Percentiles rank a stretch among this genome's conserved stretches.
These are phyloP conservation scores for Perdita meconis DNA, from an alignment of 2,888 invertebrate species.

Conservation along the genomic window DNA sequence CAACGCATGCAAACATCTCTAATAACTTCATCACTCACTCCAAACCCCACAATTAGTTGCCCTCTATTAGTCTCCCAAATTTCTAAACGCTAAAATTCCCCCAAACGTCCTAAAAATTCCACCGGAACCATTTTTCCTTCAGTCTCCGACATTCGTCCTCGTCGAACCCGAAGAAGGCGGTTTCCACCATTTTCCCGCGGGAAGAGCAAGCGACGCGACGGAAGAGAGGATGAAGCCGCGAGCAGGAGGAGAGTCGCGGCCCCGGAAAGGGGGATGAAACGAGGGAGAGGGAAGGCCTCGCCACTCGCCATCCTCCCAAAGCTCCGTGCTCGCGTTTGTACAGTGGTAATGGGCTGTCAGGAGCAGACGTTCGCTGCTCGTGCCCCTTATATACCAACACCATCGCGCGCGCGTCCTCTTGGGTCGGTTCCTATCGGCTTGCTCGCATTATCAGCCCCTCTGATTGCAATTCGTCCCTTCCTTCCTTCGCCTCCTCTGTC, in stretches of 20 bases:
- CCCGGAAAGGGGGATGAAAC: constrained; percentile 42
- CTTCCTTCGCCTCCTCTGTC: constrained; percentile 16
- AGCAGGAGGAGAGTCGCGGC: constrained; percentile 20
- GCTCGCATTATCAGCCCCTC: constrained; percentile 56
- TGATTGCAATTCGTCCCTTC: constrained; percentile 12
- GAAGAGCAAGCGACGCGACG: constrained; percentile 30
- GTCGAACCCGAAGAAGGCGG: constrained; percentile 7
- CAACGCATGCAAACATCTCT: no score
- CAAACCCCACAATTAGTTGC: no score
- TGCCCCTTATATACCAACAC: constrained; percentile 79
- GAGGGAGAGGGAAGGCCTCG: constrained; percentile 61
- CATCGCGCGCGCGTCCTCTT: constrained; percentile 67
- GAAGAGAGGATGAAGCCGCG: constrained; percentile 36
- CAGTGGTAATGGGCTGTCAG: constrained; percentile 84
- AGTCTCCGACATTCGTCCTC: background rate
- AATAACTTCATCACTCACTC: no score
- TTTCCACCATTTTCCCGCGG: constrained; percentile 33
- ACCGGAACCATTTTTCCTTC: background rate
- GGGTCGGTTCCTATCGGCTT: constrained; percentile 68
- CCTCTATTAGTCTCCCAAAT: no score
- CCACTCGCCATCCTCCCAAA: constrained; percentile 69
- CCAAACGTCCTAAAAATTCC: no score
- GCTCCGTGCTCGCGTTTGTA: constrained; percentile 76
- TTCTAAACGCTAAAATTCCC: no score
- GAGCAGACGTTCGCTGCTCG: constrained; percentile 79